Base-by-base conservation (phyloP, 2,888 invertebrate genomes). In the Leptinotarsa rubiginosa region DNA sequence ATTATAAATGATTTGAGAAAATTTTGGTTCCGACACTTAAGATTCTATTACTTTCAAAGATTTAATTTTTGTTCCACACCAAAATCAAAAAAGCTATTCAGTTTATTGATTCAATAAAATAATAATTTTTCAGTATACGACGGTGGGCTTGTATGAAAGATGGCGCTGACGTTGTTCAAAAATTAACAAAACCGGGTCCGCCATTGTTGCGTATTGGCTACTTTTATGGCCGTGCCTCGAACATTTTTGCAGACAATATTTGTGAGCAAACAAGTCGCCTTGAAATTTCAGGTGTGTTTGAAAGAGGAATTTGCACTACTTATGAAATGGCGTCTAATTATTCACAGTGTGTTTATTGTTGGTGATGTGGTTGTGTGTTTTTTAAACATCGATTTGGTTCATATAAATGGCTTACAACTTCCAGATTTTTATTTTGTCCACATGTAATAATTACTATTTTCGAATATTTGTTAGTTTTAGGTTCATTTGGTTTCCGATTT, bases 171-270 rank as follows among this genome's bases (percentile, higher is more conserved):
- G 79, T 81, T 72, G 79, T 81, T 71, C 78, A 82, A 85, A 84
- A 85, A 85, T 85, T 85, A 83, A 83, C 81, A 83, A 87, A 86
- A 86, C 87, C 87, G 86, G 86, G 86, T 87, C 87, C 87, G 88
- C 88, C 88, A 88, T 88, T 87, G 86, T 87, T 87, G 83, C 85
- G 83, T 86, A 86, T 87, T 85, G 86, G 86, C 86, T 84, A 84
- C 83, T 83, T 85, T 81, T 85, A 84, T 84, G 84, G 86, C 86
- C 85, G 84, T 86, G 85, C 84, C 84, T 85, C 80, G 78, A 84
- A 84, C 79, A 83, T 83, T 85, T 83, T 81, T 77, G 64, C 75
- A 73, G 82, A 83, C 81, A 82, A 81, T 82, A 83, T 80, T 81
- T 80, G 84, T 83, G 84, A 81, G 72, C 69, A 78, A 79, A 77